Base-by-base conservation (phyloP, 1,140 invertebrate genomes). In the Achroia grisella region DNA sequence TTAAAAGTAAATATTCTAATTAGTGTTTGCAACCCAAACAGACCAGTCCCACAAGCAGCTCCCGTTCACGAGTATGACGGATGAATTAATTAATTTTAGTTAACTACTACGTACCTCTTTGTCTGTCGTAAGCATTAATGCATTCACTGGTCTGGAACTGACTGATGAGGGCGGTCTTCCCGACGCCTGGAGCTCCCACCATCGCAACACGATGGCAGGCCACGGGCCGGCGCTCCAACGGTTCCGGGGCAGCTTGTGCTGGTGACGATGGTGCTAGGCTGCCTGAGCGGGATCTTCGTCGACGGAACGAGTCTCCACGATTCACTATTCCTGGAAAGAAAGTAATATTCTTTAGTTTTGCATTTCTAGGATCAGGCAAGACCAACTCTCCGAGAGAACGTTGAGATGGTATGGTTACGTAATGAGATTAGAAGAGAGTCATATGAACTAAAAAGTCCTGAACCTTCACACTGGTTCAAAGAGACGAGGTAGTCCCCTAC, bases 61-160 rank as follows among this genome's bases (percentile, higher is more conserved):
- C n/a, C n/a, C n/a, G n/a, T n/a, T n/a, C n/a, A n/a, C n/a, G n/a
- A n/a, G n/a, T n/a, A n/a, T n/a, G n/a, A n/a, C n/a, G n/a, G n/a
- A n/a, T n/a, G n/a, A n/a, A n/a, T n/a, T n/a, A n/a, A n/a, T n/a
- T n/a, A n/a, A n/a, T n/a, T n/a, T n/a, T n/a, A n/a, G n/a, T n/a
- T n/a, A n/a, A n/a, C n/a, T n/a, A n/a, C n/a, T n/a, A 60, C 86
- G 88, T 46, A 93, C 92, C 91, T 86, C 89, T 90, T 58, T 92
- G 91, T 57, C 92, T 88, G 55, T 97, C 95, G 66, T 97, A 96
- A 11, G 95, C 94, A 70, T 97, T 97, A 67, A 97, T 97, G 68
- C 95, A 96, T 66, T 98, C 96, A 39, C 95, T 97, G 29, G 96
- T 97, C 89, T 96, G 94, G 71, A 98, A 98, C 86, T 98, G 96